Evolutionary conservation across 2,113 vertebrate species (phyloP).

Genomic region (Onychostruthus taczanowskii): DNA sequence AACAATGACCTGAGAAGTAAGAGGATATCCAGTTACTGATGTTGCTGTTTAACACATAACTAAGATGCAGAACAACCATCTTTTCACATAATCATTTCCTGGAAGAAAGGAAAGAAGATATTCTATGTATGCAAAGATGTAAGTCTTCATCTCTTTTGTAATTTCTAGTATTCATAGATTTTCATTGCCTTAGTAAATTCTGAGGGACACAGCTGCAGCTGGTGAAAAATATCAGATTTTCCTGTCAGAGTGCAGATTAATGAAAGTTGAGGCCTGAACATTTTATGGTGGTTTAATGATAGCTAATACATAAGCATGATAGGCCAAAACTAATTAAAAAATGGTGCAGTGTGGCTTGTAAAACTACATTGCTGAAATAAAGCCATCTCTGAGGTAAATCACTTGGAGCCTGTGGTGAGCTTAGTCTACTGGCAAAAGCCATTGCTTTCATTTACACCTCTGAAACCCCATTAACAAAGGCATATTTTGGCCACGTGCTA

Average conservation of each 20-base stretch:
- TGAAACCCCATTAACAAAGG: not conserved
- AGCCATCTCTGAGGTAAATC: not conserved
- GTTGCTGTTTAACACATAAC: not conserved
- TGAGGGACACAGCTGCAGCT: not conserved
- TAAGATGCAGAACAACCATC: not conserved
- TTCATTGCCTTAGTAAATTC: not conserved
- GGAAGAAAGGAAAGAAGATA: not conserved
- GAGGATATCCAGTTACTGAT: not conserved
- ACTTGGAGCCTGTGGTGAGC: not conserved
- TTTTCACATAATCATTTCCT: not conserved
- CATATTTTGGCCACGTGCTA: not conserved
- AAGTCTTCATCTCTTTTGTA: not conserved
- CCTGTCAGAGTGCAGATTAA: not conserved
- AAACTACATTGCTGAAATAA: not conserved
- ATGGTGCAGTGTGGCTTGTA: not conserved
- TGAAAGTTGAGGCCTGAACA: not conserved
- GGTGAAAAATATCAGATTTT: not conserved
- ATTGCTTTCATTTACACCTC: conserved; percentile 5
- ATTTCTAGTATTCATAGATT: not conserved
- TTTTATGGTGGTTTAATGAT: not conserved
- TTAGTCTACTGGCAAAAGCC: not conserved
- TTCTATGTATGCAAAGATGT: not conserved
- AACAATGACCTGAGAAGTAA: not conserved
- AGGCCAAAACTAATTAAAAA: not conserved
- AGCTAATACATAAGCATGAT: not conserved